Evolutionary conservation across 1,140 invertebrate genomes (phyloP).

Genomic region (Wasmannia auropunctata): DNA sequence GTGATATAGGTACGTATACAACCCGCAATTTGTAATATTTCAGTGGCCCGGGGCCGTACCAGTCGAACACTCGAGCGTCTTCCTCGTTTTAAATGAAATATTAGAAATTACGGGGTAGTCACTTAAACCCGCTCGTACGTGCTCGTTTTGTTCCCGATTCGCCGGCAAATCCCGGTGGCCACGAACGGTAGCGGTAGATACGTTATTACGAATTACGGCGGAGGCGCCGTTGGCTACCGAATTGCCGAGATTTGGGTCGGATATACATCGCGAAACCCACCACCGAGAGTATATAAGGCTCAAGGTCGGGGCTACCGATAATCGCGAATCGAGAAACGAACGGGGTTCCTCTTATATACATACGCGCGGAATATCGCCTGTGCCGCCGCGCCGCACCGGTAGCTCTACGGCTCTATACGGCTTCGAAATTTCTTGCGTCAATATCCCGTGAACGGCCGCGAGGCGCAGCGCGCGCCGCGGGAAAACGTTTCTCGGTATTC

Average conservation of each 20-base stretch:
- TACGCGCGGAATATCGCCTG: not conserved
- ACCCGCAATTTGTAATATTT: constrained; percentile 52
- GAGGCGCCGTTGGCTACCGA: constrained; percentile 1
- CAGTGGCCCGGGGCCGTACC: not conserved
- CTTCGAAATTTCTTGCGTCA: constrained; percentile 45
- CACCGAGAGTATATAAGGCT: not conserved
- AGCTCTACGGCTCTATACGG: not conserved
- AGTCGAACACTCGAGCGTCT: not conserved
- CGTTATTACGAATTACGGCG: constrained; percentile 38
- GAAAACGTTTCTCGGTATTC: constrained; percentile 58
- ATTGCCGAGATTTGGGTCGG: constrained; percentile 19
- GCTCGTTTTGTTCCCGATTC: constrained; percentile 37
- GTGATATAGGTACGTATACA: not conserved
- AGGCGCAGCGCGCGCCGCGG: not conserved
- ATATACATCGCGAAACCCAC: not conserved
- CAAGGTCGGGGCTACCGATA: constrained; percentile 20
- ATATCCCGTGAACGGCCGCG: constrained; percentile 19
- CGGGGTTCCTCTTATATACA: too few relatives aligned
- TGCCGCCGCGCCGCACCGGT: not conserved
- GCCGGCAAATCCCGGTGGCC: constrained; percentile 9
- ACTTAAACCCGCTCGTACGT: constrained; percentile 11
- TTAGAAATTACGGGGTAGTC: constrained; percentile 43
- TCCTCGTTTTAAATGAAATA: constrained; percentile 46
- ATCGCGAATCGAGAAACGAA: not conserved
- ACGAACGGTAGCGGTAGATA: constrained; percentile 44